phyloP scores from a whole-genome alignment of 2,797 vertebrate species.

The Acanthurus tractus region DNA sequence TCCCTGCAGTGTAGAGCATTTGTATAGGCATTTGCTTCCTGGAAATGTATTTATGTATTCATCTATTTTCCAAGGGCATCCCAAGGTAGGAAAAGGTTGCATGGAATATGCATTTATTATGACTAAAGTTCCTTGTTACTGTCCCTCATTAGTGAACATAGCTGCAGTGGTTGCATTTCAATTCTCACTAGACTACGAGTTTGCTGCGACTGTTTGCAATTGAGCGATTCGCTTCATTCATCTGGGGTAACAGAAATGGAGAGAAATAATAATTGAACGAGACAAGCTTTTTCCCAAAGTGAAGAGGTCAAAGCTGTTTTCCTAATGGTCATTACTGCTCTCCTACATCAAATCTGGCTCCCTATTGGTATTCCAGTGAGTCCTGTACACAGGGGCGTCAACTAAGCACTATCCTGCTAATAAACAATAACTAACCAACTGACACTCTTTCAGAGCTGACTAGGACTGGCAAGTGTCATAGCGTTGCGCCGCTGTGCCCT shows the following conservation, averaged over 20 bases:
- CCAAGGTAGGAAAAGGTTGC: constrained; percentile 44
- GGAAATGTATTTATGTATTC: constrained; percentile 37
- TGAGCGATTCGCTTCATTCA: constrained; percentile 42
- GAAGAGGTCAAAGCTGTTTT: constrained; percentile 70
- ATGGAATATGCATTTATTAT: constrained; percentile 52
- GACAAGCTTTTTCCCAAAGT: constrained; percentile 52
- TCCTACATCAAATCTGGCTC: constrained; percentile 40
- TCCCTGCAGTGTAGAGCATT: not conserved
- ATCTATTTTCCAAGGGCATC: constrained; percentile 40
- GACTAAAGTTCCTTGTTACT: constrained; percentile 30
- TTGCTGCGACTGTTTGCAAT: constrained; percentile 31
- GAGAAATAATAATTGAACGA: constrained; percentile 63
- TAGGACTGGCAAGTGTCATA: constrained; percentile 51
- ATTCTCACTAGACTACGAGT: constrained; percentile 24
- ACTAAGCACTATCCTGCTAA: constrained; percentile 40
- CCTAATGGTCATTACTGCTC: constrained; percentile 56
- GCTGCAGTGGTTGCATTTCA: constrained; percentile 29
- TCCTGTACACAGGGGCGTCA: constrained; percentile 37
- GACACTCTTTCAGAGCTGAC: constrained; percentile 40
- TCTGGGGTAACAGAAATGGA: constrained; percentile 34
- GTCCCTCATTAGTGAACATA: constrained; percentile 52
- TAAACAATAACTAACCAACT: constrained; percentile 61
- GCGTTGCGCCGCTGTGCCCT: constrained; percentile 53
- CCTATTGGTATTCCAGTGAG: constrained; percentile 47
- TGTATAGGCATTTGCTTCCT: constrained; percentile 11